These are phyloP conservation scores for Martes martes DNA, from an alignment of 2,113 vertebrate species.

Conservation along the genomic window DNA sequence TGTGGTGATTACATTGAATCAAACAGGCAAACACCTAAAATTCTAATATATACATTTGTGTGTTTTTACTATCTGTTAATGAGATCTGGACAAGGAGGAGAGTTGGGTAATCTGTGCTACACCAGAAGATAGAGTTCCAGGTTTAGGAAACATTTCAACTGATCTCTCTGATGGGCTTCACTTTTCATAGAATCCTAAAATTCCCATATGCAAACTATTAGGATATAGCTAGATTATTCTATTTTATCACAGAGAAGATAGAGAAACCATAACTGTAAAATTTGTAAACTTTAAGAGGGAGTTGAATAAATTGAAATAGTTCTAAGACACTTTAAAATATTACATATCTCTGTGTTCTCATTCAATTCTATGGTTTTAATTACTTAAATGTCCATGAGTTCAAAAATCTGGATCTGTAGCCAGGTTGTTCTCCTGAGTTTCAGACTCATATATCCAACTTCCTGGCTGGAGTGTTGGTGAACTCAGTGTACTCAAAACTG, in stretches of 20 bases:
- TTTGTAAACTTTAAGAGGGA: background rate
- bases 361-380: background rate
- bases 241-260: background rate
- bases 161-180: background rate
- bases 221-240: background rate
- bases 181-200: conserved; percentile 22
- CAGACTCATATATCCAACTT: background rate
- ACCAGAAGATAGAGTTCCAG: background rate
- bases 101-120: background rate
- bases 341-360: background rate
- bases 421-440: background rate
- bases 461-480: background rate
- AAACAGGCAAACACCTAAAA: conserved; percentile 39
- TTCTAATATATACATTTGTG: conserved; percentile 4
- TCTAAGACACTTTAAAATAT: conserved; percentile 4
- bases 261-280: conserved; percentile 3
- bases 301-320: background rate
- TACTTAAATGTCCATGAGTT: background rate
- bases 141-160: conserved; percentile 8
- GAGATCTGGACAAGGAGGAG: background rate
- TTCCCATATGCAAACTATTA: background rate
- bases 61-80: conserved; percentile 29
- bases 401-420: background rate
- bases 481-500: background rate
- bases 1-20: conserved; percentile 30